Conservation (phyloP, 2,797 vertebrate species). For the Mormyrops boulengeri region DNA sequence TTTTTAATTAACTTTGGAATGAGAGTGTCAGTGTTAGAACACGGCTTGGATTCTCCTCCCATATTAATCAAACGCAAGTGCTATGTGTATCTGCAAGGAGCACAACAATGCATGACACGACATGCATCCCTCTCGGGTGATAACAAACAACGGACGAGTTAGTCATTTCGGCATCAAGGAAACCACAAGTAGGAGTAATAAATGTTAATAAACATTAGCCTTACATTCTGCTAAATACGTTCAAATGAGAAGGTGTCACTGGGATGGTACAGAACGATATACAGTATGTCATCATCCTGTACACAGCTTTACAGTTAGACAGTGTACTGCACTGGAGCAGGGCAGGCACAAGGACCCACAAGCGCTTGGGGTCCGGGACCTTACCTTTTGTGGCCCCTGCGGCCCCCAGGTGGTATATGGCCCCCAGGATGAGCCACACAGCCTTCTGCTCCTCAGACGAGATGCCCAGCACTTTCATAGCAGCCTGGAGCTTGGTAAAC, state of each 20-base stretch:
- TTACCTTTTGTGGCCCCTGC: conserved; percentile 96
- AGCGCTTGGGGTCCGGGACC: background rate
- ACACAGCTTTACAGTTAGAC: background rate
- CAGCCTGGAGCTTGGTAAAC: conserved; percentile 89
- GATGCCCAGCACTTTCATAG: conserved; percentile 92
- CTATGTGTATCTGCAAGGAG: background rate
- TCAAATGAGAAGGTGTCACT: background rate
- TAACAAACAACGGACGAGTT: background rate
- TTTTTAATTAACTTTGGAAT: conserved; percentile 27
- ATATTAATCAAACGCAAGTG: background rate
- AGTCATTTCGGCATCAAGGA: background rate
- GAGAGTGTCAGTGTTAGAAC: background rate
- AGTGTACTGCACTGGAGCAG: background rate
- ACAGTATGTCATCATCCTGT: background rate
- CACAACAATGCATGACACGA: background rate
- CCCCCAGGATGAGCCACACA: conserved; percentile 86
- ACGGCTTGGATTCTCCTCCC: background rate
- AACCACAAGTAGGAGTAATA: background rate
- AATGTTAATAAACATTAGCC: background rate
- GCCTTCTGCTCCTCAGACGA: conserved; percentile 84
- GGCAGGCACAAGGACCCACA: background rate
- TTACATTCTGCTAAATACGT: background rate
- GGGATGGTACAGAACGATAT: background rate
- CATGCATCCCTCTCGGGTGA: background rate
- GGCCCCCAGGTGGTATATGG: conserved; percentile 88